Base-by-base conservation (phyloP, 2,888 invertebrate genomes). In the Lacanobia oleracea region DNA sequence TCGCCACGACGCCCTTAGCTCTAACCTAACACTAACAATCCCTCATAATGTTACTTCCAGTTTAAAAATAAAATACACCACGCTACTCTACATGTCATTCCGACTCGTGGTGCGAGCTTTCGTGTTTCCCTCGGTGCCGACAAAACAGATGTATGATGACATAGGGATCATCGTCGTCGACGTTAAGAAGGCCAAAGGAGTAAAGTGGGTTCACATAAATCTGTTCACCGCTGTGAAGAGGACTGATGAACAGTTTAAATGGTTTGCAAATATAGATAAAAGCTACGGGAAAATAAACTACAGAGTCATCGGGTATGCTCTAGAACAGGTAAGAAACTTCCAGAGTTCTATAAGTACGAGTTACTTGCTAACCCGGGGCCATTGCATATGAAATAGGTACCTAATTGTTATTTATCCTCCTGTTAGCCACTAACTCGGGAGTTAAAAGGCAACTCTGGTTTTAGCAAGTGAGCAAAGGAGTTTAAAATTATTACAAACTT, bases 61-160 rank as follows among this genome's bases (percentile, higher is more conserved):
- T 18, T 72, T 93, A 68, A 93, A 92, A 86, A 84, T 93, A 54
- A 67, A 67, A 8, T 84, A 85, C 69, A 94, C 93, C 1, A 79
- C 87, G 14, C 63, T 95, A 7, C 40, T 90, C 8, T 93, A 93
- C 77, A 77, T 83, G 56, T 56, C 77, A 0, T 66, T 79, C 16
- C 75, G 66, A 0, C 68, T 91, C 0, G 68, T 77, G 1, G 88
- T 82, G 0, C 72, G 86, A 51, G 91, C 92, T 0, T 91, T 93
- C 53, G 90, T 94, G 0, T 9, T 91, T 0, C 92, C 94, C 0
- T 84, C 91, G 0, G 82, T 88, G 0, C 78, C 74, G 0, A 85
- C 91, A 0, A 90, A 89, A 54, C 93, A 94, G 71, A 72, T 81
- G 0, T 93, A 85, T 67, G 94, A 94, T 53, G 94, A 94, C 65